These are phyloP conservation scores for Pimephales promelas DNA, from an alignment of 2,113 vertebrate genomes.

Conservation along the genomic window DNA sequence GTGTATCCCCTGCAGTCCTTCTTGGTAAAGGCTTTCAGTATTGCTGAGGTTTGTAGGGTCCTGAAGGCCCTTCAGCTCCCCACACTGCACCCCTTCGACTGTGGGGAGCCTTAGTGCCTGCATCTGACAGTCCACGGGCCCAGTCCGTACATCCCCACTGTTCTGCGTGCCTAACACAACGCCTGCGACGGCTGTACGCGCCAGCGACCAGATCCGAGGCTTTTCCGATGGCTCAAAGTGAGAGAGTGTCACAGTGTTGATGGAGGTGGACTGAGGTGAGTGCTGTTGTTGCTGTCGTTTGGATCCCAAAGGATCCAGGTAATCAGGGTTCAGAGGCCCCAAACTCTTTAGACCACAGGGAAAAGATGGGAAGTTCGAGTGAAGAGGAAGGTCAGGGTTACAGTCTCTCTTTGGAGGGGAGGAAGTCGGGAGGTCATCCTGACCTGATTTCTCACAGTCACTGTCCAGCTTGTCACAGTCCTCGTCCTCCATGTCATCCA, in stretches of 20 bases:
- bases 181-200: slow-evolving; percentile 82
- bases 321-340: slow-evolving; percentile 68
- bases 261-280: slow-evolving; percentile 38
- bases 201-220: slow-evolving; percentile 93
- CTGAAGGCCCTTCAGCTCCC: slow-evolving; percentile 65
- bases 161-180: slow-evolving; percentile 69
- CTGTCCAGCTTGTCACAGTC: slow-evolving; percentile 82
- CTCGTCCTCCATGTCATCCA: slow-evolving; percentile 88
- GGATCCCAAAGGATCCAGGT: slow-evolving; percentile 70
- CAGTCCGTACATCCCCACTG: slow-evolving; percentile 68
- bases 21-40: slow-evolving; percentile 71
- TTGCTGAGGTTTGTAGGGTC: slow-evolving; percentile 65
- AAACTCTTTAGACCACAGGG: slow-evolving; percentile 74
- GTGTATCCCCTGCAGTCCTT: slow-evolving; percentile 66
- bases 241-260: slow-evolving; percentile 65
- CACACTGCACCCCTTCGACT: slow-evolving; percentile 62
- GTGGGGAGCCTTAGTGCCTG: slow-evolving; percentile 66
- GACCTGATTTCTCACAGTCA: slow-evolving; percentile 75
- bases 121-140: slow-evolving; percentile 72
- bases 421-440: slow-evolving; percentile 65
- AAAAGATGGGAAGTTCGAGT: slow-evolving; percentile 76
- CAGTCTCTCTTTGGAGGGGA: slow-evolving; percentile 76
- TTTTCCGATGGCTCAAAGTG: slow-evolving; percentile 82
- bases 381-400: slow-evolving; percentile 70
- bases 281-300: slow-evolving; percentile 62